Conservation (phyloP, 1,140 invertebrate genomes). For the Drosophila ambigua region DNA sequence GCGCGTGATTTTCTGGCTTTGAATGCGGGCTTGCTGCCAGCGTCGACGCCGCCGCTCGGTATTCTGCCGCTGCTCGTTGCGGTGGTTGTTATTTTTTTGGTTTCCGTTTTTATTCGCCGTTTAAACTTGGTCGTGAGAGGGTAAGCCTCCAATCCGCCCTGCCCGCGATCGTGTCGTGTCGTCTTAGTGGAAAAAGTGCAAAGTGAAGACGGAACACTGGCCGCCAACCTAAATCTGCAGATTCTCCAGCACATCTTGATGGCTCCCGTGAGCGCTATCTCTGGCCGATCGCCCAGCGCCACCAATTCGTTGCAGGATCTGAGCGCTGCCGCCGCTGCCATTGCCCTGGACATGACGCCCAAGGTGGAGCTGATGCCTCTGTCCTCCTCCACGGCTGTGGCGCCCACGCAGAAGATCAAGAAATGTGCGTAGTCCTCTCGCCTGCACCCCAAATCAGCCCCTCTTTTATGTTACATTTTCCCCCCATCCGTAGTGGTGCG, state of each 20-base stretch:
- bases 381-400: slow-evolving; percentile 23
- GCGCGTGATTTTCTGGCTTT: slow-evolving; percentile 79
- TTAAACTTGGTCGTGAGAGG: slow-evolving; percentile 84
- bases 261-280: slow-evolving; percentile 55
- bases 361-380: slow-evolving; percentile 42
- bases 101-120: slow-evolving; percentile 81
- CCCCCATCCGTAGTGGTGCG: slow-evolving; percentile 64
- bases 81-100: slow-evolving; percentile 80
- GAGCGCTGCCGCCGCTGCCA: slow-evolving; percentile 70
- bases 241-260: slow-evolving; percentile 61
- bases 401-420: slow-evolving; percentile 71
- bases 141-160: slow-evolving; percentile 58
- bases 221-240: slow-evolving; percentile 40
- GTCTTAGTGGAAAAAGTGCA: slow-evolving; percentile 16
- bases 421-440: slow-evolving; percentile 68
- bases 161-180: slow-evolving; percentile 16
- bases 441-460: neutral
- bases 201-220: slow-evolving; percentile 22
- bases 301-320: slow-evolving; percentile 71
- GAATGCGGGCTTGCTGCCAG: slow-evolving; percentile 72
- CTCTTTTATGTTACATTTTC: slow-evolving; percentile 3
- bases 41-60: slow-evolving; percentile 50
- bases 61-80: slow-evolving; percentile 49
- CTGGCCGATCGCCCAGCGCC: slow-evolving; percentile 52
- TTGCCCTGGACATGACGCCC: slow-evolving; percentile 73